Conservation (phyloP, 2,797 vertebrate genomes). For the Hirundo rustica region DNA sequence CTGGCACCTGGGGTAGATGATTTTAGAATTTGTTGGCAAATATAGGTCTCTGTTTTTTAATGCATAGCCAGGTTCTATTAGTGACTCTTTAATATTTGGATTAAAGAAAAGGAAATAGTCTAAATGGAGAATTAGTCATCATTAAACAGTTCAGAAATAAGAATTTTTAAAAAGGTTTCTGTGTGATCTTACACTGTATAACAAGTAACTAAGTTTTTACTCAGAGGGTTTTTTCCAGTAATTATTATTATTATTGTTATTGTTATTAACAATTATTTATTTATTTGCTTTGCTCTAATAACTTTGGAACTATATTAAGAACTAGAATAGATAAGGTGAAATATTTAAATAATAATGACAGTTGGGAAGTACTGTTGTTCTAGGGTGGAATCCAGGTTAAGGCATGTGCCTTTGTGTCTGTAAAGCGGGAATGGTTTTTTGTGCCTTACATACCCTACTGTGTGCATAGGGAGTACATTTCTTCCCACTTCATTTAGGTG, state of each 20-base stretch:
- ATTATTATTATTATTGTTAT: neutral
- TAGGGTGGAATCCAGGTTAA: neutral
- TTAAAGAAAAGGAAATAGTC: neutral
- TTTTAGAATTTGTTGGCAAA: conserved; percentile 1
- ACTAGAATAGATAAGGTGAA: neutral
- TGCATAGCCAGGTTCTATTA: neutral
- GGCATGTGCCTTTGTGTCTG: neutral
- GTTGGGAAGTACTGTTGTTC: neutral
- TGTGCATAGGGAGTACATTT: rapidly evolving
- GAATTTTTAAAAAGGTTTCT: neutral
- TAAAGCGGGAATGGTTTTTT: neutral
- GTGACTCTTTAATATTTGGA: neutral
- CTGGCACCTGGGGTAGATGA: neutral
- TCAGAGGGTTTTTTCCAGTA: neutral
- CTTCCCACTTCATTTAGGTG: neutral
- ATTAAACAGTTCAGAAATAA: neutral
- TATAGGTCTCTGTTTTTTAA: neutral
- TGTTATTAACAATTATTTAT: no score
- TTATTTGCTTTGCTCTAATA: neutral
- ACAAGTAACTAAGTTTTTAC: neutral
- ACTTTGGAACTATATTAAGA: neutral
- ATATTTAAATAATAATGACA: neutral
- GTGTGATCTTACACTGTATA: neutral
- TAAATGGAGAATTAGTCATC: conserved; percentile 13
- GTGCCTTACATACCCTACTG: neutral